Percentiles rank a stretch among this genome's conserved stretches.
These are phyloP conservation scores for Euleptes europaea DNA, from an alignment of 2,113 vertebrate genomes.

Conservation along the genomic window DNA sequence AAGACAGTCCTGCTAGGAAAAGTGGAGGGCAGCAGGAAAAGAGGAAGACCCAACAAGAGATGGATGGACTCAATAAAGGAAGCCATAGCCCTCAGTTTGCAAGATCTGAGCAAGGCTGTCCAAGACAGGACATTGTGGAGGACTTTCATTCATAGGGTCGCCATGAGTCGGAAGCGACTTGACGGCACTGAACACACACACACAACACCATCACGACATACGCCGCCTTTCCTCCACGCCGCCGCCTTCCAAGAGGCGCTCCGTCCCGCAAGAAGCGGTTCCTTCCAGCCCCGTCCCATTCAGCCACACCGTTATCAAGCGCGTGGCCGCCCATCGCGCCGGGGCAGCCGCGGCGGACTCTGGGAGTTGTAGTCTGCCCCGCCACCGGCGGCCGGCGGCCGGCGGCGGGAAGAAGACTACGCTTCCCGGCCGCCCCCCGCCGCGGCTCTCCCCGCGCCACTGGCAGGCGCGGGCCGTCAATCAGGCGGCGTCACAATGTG, in stretches of 20 bases:
- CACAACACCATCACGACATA: too few relatives aligned
- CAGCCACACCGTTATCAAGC: slow-evolving; percentile 23
- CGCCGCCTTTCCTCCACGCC: rapidly evolving
- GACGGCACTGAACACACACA: too few relatives aligned
- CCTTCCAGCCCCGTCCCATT: background rate
- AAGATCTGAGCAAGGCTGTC: too few relatives aligned
- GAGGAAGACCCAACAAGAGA: too few relatives aligned
- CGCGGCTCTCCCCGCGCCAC: slow-evolving; percentile 36
- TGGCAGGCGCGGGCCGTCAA: slow-evolving; percentile 71
- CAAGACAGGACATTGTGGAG: too few relatives aligned
- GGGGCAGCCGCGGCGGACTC: background rate
- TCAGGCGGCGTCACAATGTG: slow-evolving; percentile 62
- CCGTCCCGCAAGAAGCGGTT: background rate
- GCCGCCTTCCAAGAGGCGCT: background rate
- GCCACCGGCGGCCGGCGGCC: slow-evolving; percentile 1
- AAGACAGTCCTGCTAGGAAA: too few relatives aligned
- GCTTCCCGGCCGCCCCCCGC: slow-evolving; percentile 54
- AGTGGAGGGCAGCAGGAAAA: too few relatives aligned
- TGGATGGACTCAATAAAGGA: too few relatives aligned
- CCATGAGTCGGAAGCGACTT: too few relatives aligned
- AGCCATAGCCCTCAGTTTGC: too few relatives aligned
- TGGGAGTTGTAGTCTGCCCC: slow-evolving; percentile 21
- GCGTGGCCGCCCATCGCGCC: background rate
- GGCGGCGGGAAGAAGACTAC: slow-evolving; percentile 47
- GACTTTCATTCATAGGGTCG: too few relatives aligned